Base-by-base conservation (phyloP, 2,113 vertebrate genomes). In the Hydrochoerus hydrochaeris region DNA sequence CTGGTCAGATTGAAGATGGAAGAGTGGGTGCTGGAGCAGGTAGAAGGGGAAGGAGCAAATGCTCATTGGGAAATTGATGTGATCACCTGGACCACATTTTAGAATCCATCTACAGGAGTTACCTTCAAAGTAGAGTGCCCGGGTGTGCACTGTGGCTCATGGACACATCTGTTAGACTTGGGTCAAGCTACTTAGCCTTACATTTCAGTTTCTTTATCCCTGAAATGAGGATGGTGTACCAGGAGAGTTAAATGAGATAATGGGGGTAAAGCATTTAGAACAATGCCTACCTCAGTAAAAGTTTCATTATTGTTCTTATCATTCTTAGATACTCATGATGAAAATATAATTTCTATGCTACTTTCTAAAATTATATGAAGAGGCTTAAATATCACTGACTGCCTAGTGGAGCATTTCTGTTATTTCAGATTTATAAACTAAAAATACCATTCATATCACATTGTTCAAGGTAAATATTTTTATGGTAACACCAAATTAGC, bases 321-420 rank as follows among this genome's bases (percentile, higher is more conserved):
- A 52, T 54, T 67, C 28, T 63, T 73, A 41, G 38, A 44, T 44
- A 44, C 22, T 58, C 58, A 71, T 78, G 41, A 91, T 85, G 69
- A 38, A 90, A 71, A 60, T 90, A 67, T 13, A 0, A 41, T 80
- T 94, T 96, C 22, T 71, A n/a, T 82, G 44, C 7, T 78, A 77
- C 63, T 54, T 92, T 93, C 30, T 81, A 91, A 85, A 84, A 91
- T 92, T 85, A 65, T 35, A 58, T 52, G 22, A 89, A 85, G 93
- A 57, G 7, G 26, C 46, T 88, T 88, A 91, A 85, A 80, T 80
- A 80, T n/a, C 86, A 62, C 22, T 69, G 16, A 73, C 16, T 58
- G 57, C 32, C 32, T 28, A 95, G 57, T 20, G 13, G 52, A 71
- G 41, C 32, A 96, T 77, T 88, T 92, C 22, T 95, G 28, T 92